These are phyloP conservation scores for Megalurothrips usitatus DNA, from an alignment of 2,888 invertebrate genomes.

Conservation along the genomic window DNA sequence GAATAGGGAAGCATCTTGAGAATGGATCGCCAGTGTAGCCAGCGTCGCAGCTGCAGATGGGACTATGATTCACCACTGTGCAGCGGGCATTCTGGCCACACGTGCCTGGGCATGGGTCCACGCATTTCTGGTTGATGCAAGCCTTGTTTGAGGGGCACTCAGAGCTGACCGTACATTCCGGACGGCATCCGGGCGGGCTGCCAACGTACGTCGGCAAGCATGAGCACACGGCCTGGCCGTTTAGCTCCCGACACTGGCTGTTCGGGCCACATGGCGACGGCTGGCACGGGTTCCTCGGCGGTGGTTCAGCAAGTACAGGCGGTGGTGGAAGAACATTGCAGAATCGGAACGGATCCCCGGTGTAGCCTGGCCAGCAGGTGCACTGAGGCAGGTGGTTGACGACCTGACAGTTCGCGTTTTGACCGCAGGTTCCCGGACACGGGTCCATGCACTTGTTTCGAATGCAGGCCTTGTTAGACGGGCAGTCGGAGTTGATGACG, in stretches of 20 bases:
- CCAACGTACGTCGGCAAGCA: constrained; percentile 63
- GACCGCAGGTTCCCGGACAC: constrained; percentile 68
- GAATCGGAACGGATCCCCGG: constrained; percentile 48
- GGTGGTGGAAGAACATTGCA: constrained; percentile 47
- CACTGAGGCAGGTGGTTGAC: constrained; percentile 42
- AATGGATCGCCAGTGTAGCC: constrained; percentile 64
- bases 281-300: constrained; percentile 55
- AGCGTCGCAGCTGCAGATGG: constrained; percentile 62
- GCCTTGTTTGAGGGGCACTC: constrained; percentile 66
- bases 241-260: constrained; percentile 68
- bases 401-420: constrained; percentile 47
- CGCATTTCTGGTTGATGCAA: constrained; percentile 64
- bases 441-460: constrained; percentile 51
- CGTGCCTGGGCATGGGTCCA: constrained; percentile 65
- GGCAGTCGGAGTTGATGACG: constrained; percentile 47
- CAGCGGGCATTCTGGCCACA: constrained; percentile 71
- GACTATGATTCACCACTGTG: constrained; percentile 65
- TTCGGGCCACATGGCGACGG: constrained; percentile 81
- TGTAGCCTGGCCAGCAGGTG: constrained; percentile 46
- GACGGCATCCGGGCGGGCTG: constrained; percentile 64
- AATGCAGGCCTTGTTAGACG: constrained; percentile 47
- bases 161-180: constrained; percentile 66
- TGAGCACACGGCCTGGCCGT: constrained; percentile 66
- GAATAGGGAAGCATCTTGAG: constrained; percentile 53
- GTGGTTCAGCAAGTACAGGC: constrained; percentile 27